Evolutionary conservation across 2,113 vertebrate genomes (phyloP).

Genomic region (Salvelinus sp.): DNA sequence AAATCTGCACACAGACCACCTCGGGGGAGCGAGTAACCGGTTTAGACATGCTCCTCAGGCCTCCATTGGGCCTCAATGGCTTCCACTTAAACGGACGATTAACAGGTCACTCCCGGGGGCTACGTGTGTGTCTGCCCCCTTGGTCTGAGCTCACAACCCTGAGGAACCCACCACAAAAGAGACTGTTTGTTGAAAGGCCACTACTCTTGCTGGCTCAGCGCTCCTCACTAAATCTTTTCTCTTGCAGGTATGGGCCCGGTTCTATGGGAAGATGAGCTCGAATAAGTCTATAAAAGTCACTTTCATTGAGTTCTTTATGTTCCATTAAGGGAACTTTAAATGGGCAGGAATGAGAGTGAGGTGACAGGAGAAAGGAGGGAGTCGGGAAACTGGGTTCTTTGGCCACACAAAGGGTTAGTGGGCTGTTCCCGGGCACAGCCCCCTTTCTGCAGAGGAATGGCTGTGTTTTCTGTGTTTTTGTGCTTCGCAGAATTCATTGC

Average conservation of each 20-base stretch:
- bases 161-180: constrained; percentile 62
- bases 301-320: constrained; percentile 94
- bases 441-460: constrained; percentile 73
- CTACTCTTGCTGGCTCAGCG: constrained; percentile 73
- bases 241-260: constrained; percentile 86
- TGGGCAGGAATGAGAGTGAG: constrained; percentile 82
- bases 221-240: constrained; percentile 84
- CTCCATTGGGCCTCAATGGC: constrained; percentile 73
- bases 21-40: constrained; percentile 86
- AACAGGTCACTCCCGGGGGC: constrained; percentile 92
- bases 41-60: constrained; percentile 92
- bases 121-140: constrained; percentile 68
- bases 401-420: constrained; percentile 65
- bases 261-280: constrained; percentile 96
- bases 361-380: constrained; percentile 87
- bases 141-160: constrained; percentile 52
- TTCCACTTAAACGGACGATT: constrained; percentile 96
- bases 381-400: constrained; percentile 66
- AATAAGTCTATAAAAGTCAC: constrained; percentile 93
- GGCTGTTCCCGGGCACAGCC: constrained; percentile 43
- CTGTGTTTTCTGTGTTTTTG: constrained; percentile 45
- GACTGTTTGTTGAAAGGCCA: constrained; percentile 74
- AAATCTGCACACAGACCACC: constrained; percentile 80
- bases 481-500: constrained; percentile 84
- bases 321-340: constrained; percentile 82